These are phyloP conservation scores for Siniperca chuatsi DNA, from an alignment of 2,113 vertebrate genomes.

Conservation along the genomic window DNA sequence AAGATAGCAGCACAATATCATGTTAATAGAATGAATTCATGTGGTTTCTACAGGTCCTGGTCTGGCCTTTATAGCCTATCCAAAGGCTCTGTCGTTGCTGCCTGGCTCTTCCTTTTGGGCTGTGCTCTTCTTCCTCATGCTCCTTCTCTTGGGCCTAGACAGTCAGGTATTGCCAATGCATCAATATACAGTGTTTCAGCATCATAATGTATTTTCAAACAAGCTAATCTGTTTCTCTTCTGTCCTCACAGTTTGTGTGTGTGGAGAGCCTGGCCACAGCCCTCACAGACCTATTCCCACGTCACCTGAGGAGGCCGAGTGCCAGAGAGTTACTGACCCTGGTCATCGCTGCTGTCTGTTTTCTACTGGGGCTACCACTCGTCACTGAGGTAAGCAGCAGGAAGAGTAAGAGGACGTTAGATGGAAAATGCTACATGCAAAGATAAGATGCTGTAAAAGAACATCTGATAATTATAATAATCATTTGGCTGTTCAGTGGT, in stretches of 20 bases:
- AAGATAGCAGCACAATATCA: not conserved
- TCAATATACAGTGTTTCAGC: no score
- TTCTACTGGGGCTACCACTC: conserved; percentile 90
- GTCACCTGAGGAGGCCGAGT: conserved; percentile 83
- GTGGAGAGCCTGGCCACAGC: conserved; percentile 94
- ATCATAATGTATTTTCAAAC: not conserved
- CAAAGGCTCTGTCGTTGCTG: conserved; percentile 90
- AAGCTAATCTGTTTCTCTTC: not conserved
- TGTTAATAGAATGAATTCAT: not conserved
- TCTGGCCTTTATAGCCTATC: conserved; percentile 90
- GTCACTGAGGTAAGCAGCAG: conserved; percentile 87
- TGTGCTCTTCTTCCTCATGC: conserved; percentile 95
- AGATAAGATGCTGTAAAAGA: not conserved
- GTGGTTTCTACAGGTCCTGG: conserved; percentile 85
- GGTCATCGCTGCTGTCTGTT: conserved; percentile 84
- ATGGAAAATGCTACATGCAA: not conserved
- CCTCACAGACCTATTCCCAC: conserved; percentile 90
- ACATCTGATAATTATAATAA: not conserved
- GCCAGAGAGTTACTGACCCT: conserved; percentile 89
- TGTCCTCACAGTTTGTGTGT: conserved; percentile 89
- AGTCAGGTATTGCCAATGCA: conserved; percentile 84
- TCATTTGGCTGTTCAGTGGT: not conserved
- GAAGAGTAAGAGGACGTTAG: not conserved
- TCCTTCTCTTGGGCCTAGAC: conserved; percentile 92
- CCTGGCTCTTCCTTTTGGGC: conserved; percentile 91